Evolutionary conservation across 2,113 vertebrate genomes (phyloP), one percentile per base, ranked within the genome.

Genomic region (Crocuta crocuta): DNA sequence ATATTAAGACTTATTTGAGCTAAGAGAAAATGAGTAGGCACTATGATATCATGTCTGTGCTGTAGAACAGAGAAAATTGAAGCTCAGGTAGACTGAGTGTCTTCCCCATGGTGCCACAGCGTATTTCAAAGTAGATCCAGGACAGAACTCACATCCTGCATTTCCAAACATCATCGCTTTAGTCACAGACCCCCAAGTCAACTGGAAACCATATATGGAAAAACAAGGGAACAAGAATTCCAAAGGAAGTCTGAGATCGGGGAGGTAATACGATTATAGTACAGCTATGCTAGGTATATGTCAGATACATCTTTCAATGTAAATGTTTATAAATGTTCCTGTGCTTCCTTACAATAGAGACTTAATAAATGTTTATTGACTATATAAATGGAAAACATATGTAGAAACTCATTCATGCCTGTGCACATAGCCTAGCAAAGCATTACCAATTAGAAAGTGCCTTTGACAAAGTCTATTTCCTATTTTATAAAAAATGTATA

Each of bases 321-420:
- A 83, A 83, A 76, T 10, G 13, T 91, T 80, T 85, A 58, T 70
- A 61, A 74, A 53, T 63, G 21, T 74, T 31, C 28, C 39, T 73
- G 16, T 89, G 33, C 11, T 50, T 79, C 58, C 45, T 70, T 15
- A 65, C 12, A 79, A 79, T 5, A 66, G 33, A 90, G 10, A 92
- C 3, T 74, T 26, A 97, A 81, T 23, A 80, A 92, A 39, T n/a
- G 0, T 45, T 78, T 91, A 1, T 48, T 93, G 21, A 74, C 35
- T 63, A 39, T 45, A 63, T 71, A 95, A 91, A 45, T 87, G 23
- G 33, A 79, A 93, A 95, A 82, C 33, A 95, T 81, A 74, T 63
- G 48, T 65, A 10, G 31, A 48, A 87, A 80, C 10, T 70, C 80
- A n/a, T 78, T 39, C 88, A 73, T 89, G 12, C 9, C 45, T 70